Conservation (phyloP, 2,797 vertebrate genomes). For the Myripristis jacobus region DNA sequence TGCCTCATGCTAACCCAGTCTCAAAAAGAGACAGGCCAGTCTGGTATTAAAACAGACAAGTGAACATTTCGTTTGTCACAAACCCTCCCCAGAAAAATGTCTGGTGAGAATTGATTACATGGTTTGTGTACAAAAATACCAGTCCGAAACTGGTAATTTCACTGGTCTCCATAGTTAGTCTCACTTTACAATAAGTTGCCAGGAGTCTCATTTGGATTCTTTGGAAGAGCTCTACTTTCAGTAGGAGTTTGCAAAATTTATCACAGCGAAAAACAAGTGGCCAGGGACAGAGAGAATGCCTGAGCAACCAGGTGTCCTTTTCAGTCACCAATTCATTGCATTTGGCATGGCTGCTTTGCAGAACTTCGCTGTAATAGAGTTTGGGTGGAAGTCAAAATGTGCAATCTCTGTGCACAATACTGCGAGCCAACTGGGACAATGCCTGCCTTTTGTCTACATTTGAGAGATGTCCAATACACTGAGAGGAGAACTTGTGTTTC, state of each 20-base stretch:
- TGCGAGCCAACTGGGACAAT: slow-evolving; percentile 27
- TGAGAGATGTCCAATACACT: slow-evolving; percentile 39
- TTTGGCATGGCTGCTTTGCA: slow-evolving; percentile 37
- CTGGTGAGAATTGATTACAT: slow-evolving; percentile 72
- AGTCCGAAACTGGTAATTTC: slow-evolving; percentile 51
- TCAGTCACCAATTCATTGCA: slow-evolving; percentile 39
- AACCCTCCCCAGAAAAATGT: slow-evolving; percentile 61
- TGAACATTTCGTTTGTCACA: slow-evolving; percentile 71
- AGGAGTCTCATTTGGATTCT: slow-evolving; percentile 16
- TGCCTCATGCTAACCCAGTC: slow-evolving; percentile 62
- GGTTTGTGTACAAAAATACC: slow-evolving; percentile 66
- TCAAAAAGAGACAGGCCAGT: slow-evolving; percentile 51
- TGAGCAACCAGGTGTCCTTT: slow-evolving; percentile 28
- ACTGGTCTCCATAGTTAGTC: slow-evolving; percentile 54
- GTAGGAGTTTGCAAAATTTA: background rate
- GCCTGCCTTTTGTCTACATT: slow-evolving; percentile 39
- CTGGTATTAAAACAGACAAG: slow-evolving; percentile 77
- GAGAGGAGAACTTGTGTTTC: slow-evolving; percentile 29
- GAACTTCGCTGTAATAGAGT: slow-evolving; percentile 25
- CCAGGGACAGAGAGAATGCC: slow-evolving; percentile 14
- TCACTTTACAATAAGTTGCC: slow-evolving; percentile 38
- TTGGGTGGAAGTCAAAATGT: slow-evolving; percentile 43
- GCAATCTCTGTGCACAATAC: slow-evolving; percentile 38
- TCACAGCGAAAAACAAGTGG: slow-evolving; percentile 3
- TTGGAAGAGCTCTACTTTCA: slow-evolving; percentile 11